phyloP scores from a whole-genome alignment of 1,140 invertebrate species.

The Drosophila cardini region DNA sequence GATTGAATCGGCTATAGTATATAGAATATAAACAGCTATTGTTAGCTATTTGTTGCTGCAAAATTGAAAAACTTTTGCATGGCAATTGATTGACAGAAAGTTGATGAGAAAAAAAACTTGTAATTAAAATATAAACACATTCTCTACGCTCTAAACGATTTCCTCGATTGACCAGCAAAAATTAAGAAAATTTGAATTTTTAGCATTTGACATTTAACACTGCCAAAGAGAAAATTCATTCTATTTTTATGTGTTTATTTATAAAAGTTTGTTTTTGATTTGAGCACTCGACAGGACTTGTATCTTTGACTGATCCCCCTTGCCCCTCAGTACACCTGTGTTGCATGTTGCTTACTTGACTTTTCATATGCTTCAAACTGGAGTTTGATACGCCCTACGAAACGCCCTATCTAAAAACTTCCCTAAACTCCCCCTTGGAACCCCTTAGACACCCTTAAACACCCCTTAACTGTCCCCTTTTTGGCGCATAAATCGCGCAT shows the following conservation, averaged over 20 bases:
- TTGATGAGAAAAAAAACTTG: conserved; percentile 54
- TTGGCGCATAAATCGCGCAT: conserved; percentile 74
- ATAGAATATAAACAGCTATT: conserved; percentile 67
- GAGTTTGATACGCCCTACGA: conserved; percentile 13
- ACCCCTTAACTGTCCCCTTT: conserved; percentile 20
- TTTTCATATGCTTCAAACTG: conserved; percentile 49
- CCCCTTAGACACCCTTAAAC: not conserved
- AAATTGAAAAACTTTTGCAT: conserved; percentile 78
- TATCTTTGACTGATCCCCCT: too few species aligned
- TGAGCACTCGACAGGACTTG: too few species aligned
- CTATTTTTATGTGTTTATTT: conserved; percentile 77
- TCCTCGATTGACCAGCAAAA: too few species aligned
- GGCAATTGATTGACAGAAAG: conserved; percentile 48
- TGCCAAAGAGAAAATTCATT: conserved; percentile 3
- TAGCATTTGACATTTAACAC: conserved; percentile 40
- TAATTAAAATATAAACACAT: conserved; percentile 76
- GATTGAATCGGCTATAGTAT: conserved; percentile 64
- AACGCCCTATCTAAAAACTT: conserved; percentile 8
- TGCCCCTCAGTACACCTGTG: not conserved
- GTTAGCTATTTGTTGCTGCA: conserved; percentile 79
- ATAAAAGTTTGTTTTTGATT: conserved; percentile 28
- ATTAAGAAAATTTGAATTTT: conserved; percentile 5
- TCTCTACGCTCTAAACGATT: too few species aligned
- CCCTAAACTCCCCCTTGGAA: conserved; percentile 1
- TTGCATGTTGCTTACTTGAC: conserved; percentile 38